Percentiles rank a stretch among this genome's conserved stretches.
phyloP scores from a whole-genome alignment of 1,140 invertebrate species.

The Tetramorium alpestre region DNA sequence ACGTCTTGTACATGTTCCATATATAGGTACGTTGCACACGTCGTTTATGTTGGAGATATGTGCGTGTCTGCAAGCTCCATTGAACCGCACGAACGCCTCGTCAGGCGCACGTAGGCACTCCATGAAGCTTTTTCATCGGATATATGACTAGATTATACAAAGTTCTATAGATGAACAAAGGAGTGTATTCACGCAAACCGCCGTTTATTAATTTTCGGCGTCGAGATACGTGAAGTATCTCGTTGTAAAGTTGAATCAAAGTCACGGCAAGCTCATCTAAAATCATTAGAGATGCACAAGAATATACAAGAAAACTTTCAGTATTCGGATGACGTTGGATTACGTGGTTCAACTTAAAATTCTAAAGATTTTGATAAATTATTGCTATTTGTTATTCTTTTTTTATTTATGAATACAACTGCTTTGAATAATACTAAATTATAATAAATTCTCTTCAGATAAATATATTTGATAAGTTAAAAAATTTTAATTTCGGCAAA shows the following conservation, averaged over 20 bases:
- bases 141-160: conserved; percentile 37
- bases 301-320: background rate
- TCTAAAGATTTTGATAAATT: background rate
- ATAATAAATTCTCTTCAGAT: background rate
- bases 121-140: conserved; percentile 46
- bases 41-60: conserved; percentile 18
- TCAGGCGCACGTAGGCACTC: conserved; percentile 12
- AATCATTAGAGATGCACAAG: conserved; percentile 15
- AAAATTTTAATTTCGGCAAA: background rate
- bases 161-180: conserved; percentile 40
- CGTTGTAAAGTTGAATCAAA: background rate
- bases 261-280: background rate
- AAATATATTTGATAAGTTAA: background rate
- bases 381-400: background rate
- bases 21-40: background rate
- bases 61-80: conserved; percentile 36
- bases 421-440: background rate
- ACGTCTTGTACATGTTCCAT: conserved; percentile 17
- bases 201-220: conserved; percentile 49
- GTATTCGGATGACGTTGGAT: background rate
- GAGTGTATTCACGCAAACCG: conserved; percentile 39
- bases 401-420: background rate
- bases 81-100: conserved; percentile 39
- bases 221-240: background rate
- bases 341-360: background rate